These are phyloP conservation scores for Pipistrellus nathusii DNA, from an alignment of 2,797 vertebrate genomes.

Conservation along the genomic window DNA sequence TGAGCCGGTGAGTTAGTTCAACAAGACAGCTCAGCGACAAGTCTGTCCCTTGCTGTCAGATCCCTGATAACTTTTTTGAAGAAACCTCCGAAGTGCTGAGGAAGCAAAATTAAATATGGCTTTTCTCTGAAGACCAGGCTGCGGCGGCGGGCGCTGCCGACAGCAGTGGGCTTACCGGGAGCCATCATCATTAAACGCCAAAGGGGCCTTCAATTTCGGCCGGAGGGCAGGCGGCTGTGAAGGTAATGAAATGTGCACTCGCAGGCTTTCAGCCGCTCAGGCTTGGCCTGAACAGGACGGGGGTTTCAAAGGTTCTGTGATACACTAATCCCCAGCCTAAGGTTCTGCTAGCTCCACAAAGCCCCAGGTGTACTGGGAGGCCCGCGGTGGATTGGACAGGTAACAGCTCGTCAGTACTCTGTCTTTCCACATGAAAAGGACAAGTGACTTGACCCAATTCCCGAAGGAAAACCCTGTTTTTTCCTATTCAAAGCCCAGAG, in stretches of 20 bases:
- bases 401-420: not conserved
- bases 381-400: not conserved
- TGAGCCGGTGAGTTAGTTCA: not conserved
- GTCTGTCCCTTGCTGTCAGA: not conserved
- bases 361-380: not conserved
- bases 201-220: slow-evolving; percentile 45
- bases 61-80: slow-evolving; percentile 28
- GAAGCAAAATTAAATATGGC: not conserved
- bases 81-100: not conserved
- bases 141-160: not conserved
- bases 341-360: slow-evolving; percentile 15
- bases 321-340: slow-evolving; percentile 14
- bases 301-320: slow-evolving; percentile 11
- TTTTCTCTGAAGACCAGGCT: not conserved
- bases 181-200: not conserved
- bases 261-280: not conserved
- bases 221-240: not conserved
- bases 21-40: not conserved
- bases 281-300: not conserved
- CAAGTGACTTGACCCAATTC: not conserved
- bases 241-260: not conserved
- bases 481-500: slow-evolving; percentile 40
- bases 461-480: not conserved
- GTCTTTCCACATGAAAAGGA: not conserved
- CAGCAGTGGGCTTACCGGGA: not conserved